Evolutionary conservation across 1,140 invertebrate species (phyloP).

Genomic region (Caenorhabditis inopinata): DNA sequence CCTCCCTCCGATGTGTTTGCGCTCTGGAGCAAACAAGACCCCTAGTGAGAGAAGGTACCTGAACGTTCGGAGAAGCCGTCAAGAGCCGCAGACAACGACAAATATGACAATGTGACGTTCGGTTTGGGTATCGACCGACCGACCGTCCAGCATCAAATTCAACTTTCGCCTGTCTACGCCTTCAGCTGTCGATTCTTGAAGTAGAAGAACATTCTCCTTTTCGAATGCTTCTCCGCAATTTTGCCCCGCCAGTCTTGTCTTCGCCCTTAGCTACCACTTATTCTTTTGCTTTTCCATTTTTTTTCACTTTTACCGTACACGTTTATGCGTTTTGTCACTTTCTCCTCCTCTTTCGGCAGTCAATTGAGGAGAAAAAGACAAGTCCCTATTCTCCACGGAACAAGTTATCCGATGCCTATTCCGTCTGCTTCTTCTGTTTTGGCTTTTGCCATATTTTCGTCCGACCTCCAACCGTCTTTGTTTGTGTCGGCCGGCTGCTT

Average conservation of each 20-base stretch:
- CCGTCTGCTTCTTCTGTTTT: neutral
- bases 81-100: slow-evolving; percentile 6
- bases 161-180: neutral
- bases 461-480: slow-evolving; percentile 26
- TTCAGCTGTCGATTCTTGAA: too few species aligned
- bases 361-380: slow-evolving; percentile 29
- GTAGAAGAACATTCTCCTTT: too few species aligned
- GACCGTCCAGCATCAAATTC: neutral
- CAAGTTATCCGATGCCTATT: slow-evolving; percentile 26
- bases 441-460: neutral
- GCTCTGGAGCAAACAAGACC: neutral
- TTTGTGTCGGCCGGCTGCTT: slow-evolving; percentile 1
- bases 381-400: slow-evolving; percentile 11
- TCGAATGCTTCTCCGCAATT: neutral
- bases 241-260: neutral
- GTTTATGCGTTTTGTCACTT: slow-evolving; percentile 28
- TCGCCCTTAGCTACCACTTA: neutral
- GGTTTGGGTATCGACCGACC: neutral
- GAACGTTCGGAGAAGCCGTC: slow-evolving; percentile 13
- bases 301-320: slow-evolving; percentile 32
- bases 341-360: slow-evolving; percentile 5
- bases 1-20: slow-evolving; percentile 1
- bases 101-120: slow-evolving; percentile 33
- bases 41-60: neutral
- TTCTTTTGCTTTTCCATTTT: neutral